These are phyloP conservation scores for Dendronephthya gigantea DNA, from an alignment of 64 coral and sea anemone genomes.

Conservation along the genomic window DNA sequence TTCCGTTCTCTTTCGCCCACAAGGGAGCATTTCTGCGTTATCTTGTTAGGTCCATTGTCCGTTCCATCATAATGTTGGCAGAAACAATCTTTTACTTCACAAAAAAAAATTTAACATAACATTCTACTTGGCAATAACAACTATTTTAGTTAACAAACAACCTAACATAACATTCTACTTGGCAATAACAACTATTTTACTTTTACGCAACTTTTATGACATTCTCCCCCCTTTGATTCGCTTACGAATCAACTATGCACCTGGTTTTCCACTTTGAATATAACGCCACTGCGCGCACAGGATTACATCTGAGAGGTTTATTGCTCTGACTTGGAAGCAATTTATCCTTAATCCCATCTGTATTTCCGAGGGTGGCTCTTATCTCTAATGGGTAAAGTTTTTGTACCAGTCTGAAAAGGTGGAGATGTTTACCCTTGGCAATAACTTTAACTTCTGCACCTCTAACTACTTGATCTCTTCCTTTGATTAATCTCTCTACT, in stretches of 20 bases:
- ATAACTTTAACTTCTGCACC: neutral
- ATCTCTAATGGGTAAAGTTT: slow-evolving; percentile 5
- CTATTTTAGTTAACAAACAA: too few species aligned
- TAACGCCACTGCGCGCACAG: neutral
- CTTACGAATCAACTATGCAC: slow-evolving; percentile 27
- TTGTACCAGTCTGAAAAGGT: neutral
- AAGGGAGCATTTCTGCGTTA: too few species aligned
- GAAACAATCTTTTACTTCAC: too few species aligned
- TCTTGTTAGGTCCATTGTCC: too few species aligned
- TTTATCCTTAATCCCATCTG: neutral
- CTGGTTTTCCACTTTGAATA: slow-evolving; percentile 9
- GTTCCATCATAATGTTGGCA: too few species aligned
- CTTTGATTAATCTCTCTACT: slow-evolving; percentile 13
- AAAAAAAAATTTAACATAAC: too few species aligned
- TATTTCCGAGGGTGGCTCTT: neutral
- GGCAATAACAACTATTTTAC: too few species aligned
- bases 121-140: too few species aligned
- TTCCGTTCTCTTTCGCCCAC: too few species aligned
- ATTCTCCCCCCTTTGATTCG: slow-evolving; percentile 40
- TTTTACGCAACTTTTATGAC: too few species aligned
- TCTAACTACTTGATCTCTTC: slow-evolving; percentile 9
- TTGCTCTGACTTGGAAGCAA: neutral
- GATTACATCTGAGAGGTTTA: neutral
- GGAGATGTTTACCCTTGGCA: neutral
- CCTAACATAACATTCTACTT: too few species aligned